A percentile compares a stretch with the other conserved stretches of the same genome.
Conservation (phyloP, 2,113 vertebrate species). For the Neomonachus schauinslandi region DNA sequence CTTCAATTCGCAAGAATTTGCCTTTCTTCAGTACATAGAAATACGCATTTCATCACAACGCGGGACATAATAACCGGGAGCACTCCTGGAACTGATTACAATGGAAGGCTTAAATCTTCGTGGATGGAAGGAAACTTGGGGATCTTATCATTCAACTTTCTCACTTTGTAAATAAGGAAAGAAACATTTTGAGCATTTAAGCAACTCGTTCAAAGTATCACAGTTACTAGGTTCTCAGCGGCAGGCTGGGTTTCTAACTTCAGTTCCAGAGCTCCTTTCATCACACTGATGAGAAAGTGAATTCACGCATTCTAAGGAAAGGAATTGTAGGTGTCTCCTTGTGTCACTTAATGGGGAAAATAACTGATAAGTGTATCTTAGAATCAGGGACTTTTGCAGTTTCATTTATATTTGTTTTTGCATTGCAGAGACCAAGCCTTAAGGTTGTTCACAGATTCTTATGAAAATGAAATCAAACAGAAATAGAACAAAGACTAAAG, state of each 20-base stretch:
- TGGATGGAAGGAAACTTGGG: not conserved
- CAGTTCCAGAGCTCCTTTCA: not conserved
- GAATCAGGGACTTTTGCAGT: not conserved
- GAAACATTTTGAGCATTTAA: not conserved
- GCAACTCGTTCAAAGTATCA: not conserved
- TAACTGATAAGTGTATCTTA: not conserved
- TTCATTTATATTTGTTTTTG: conserved; percentile 48
- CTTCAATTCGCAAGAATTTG: not conserved
- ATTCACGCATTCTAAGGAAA: not conserved
- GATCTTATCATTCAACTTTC: not conserved
- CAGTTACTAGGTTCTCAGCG: not conserved
- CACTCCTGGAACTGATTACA: not conserved
- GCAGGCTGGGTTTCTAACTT: not conserved
- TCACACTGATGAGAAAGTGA: not conserved
- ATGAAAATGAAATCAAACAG: conserved; percentile 43
- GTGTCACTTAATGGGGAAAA: conserved; percentile 39
- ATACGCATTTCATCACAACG: not conserved
- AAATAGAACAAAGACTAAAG: conserved; percentile 7
- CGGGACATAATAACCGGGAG: not conserved
- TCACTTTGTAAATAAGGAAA: not conserved
- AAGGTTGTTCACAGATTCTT: conserved; percentile 17
- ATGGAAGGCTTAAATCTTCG: not conserved
- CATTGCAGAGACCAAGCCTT: not conserved
- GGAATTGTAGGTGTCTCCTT: not conserved
- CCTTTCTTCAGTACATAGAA: not conserved